These are phyloP conservation scores for Philaethria dido DNA, from an alignment of 2,888 invertebrate genomes.

Conservation along the genomic window DNA sequence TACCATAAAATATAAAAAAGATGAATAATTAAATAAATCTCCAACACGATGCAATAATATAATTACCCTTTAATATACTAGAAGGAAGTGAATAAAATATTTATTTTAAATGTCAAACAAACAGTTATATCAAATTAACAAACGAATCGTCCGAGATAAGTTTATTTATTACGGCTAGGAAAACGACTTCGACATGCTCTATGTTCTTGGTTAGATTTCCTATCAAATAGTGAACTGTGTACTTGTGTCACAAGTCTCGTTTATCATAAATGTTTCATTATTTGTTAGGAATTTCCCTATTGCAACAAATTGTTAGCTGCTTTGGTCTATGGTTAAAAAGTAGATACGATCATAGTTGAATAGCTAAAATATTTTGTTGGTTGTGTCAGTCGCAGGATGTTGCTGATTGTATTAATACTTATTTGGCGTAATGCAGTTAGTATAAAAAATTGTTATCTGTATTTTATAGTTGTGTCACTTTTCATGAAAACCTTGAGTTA, in stretches of 20 bases:
- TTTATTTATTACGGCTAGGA: conserved; percentile 37
- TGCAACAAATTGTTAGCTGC: neutral
- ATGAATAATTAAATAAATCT: neutral
- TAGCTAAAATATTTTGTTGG: neutral
- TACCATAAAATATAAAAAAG: neutral
- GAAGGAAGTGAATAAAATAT: conserved; percentile 15
- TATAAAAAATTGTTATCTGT: too few relatives aligned
- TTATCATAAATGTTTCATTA: conserved; percentile 65
- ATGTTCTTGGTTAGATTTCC: conserved; percentile 70
- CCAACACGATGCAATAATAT: conserved; percentile 4
- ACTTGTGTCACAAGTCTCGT: conserved; percentile 61
- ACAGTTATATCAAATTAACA: conserved; percentile 32
- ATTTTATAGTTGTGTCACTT: too few relatives aligned
- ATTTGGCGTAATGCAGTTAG: too few relatives aligned
- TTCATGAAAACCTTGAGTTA: too few relatives aligned
- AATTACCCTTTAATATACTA: conserved; percentile 2
- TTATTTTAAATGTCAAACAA: conserved; percentile 36
- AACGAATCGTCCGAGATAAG: conserved; percentile 24
- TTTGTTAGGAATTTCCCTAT: conserved; percentile 59
- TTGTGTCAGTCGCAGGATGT: too few relatives aligned
- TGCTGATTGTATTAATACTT: too few relatives aligned
- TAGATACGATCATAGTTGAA: neutral
- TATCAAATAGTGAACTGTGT: conserved; percentile 76
- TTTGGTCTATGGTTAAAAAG: neutral
- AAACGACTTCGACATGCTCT: conserved; percentile 50